A percentile compares a stretch with the other conserved stretches of the same genome.
Conservation (phyloP, 1,140 invertebrate genomes). For the Aradophagus sp. region DNA sequence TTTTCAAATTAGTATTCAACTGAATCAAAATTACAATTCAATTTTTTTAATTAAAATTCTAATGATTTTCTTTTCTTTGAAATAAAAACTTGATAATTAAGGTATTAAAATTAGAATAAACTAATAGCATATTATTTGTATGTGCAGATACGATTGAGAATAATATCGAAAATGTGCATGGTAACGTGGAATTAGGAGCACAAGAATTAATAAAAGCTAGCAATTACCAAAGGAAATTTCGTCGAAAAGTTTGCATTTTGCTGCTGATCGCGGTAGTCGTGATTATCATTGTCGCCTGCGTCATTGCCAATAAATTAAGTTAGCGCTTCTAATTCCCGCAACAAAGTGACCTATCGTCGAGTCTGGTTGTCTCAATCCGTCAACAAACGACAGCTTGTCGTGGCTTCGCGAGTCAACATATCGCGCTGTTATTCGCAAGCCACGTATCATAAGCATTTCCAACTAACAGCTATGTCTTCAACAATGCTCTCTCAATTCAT, state of each 20-base stretch:
- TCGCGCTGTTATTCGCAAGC: conserved; percentile 40
- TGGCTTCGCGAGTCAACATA: conserved; percentile 44
- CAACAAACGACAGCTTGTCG: conserved; percentile 33
- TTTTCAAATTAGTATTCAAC: too few species aligned
- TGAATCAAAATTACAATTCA: too few species aligned
- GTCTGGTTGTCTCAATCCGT: conserved; percentile 70
- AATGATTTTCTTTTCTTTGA: too few species aligned
- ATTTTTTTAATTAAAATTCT: too few species aligned
- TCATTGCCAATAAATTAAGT: conserved; percentile 72
- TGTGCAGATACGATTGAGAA: conserved; percentile 90
- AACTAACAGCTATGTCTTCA: conserved; percentile 15
- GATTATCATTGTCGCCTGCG: conserved; percentile 75
- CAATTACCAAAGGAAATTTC: conserved; percentile 83
- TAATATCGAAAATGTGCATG: conserved; percentile 86
- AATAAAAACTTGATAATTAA: too few species aligned
- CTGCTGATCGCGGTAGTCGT: conserved; percentile 78
- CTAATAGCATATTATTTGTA: conserved; percentile 11
- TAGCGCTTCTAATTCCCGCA: conserved; percentile 64
- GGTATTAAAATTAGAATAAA: background rate
- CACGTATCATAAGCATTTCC: conserved; percentile 15
- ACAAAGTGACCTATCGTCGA: conserved; percentile 50
- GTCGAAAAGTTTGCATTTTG: conserved; percentile 82
- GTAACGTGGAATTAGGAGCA: conserved; percentile 85
- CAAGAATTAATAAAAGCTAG: conserved; percentile 86
- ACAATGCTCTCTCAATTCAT: conserved; percentile 38